Evolutionary conservation across 2,797 vertebrate genomes (phyloP).

Genomic region (Notolabrus celidotus): DNA sequence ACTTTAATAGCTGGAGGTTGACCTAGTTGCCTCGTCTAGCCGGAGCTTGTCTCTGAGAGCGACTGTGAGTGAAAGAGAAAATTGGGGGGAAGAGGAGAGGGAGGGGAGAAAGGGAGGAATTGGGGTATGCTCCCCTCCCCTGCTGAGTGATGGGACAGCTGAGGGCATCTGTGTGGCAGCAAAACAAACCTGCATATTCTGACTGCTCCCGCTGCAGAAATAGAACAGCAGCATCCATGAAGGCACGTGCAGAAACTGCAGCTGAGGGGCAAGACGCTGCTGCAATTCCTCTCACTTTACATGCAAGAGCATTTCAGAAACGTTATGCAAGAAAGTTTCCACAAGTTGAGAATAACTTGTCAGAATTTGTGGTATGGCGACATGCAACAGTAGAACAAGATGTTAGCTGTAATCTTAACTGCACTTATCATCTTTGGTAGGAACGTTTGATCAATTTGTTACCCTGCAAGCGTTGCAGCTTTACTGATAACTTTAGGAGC

Average conservation of each 20-base stretch:
- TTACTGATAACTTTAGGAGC: too few relatives aligned
- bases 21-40: constrained; percentile 70
- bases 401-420: too few relatives aligned
- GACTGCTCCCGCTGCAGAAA: constrained; percentile 59
- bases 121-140: constrained; percentile 44
- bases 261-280: constrained; percentile 32
- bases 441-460: too few relatives aligned
- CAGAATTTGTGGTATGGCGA: neutral
- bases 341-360: neutral
- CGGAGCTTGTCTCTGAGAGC: constrained; percentile 50
- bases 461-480: too few relatives aligned
- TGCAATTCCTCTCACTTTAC: constrained; percentile 14
- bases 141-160: constrained; percentile 75
- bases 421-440: too few relatives aligned
- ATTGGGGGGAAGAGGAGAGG: constrained; percentile 17
- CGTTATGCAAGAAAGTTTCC: neutral
- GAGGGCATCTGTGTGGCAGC: constrained; percentile 52
- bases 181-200: constrained; percentile 65
- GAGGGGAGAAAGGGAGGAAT: constrained; percentile 14
- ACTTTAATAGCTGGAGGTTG: constrained; percentile 65
- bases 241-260: constrained; percentile 53
- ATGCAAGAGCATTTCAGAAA: neutral
- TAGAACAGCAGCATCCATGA: constrained; percentile 62
- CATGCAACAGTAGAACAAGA: too few relatives aligned
- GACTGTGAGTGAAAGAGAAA: constrained; percentile 52